A percentile compares a stretch with the other conserved stretches of the same genome.
Conservation (phyloP, 2,797 vertebrate species). For the Notolepis coatsorum region DNA sequence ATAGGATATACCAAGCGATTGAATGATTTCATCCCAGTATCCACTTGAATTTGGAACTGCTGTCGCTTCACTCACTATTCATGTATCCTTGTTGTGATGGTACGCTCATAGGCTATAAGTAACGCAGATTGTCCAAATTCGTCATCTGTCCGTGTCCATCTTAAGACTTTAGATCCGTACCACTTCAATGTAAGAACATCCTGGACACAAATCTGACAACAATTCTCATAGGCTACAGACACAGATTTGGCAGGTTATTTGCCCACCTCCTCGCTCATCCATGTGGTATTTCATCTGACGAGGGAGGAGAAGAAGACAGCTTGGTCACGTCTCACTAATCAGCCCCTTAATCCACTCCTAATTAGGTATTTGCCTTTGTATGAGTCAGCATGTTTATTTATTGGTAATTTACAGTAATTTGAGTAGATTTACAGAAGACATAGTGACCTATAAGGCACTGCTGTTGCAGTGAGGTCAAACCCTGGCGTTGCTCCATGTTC, state of each 20-base stretch:
- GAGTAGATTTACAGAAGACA: neutral
- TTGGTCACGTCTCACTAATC: too few species aligned
- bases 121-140: neutral
- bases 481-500: neutral
- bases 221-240: slow-evolving; percentile 4
- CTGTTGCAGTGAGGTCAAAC: neutral
- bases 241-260: slow-evolving; percentile 7
- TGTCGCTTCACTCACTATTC: slow-evolving; percentile 28
- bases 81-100: slow-evolving; percentile 3
- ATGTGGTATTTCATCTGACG: slow-evolving; percentile 49
- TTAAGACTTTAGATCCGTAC: slow-evolving; percentile 16
- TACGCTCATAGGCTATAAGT: too few species aligned
- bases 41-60: neutral
- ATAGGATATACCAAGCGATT: neutral
- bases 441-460: too few species aligned
- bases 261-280: slow-evolving; percentile 24
- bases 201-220: neutral
- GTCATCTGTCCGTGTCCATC: slow-evolving; percentile 6
- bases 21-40: neutral
- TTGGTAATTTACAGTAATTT: neutral
- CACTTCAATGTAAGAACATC: neutral
- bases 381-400: neutral
- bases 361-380: slow-evolving; percentile 8
- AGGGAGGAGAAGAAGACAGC: neutral
- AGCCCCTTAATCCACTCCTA: slow-evolving; percentile 35